Conservation (phyloP, 1,140 invertebrate species). For the Cyclina sinensis region DNA sequence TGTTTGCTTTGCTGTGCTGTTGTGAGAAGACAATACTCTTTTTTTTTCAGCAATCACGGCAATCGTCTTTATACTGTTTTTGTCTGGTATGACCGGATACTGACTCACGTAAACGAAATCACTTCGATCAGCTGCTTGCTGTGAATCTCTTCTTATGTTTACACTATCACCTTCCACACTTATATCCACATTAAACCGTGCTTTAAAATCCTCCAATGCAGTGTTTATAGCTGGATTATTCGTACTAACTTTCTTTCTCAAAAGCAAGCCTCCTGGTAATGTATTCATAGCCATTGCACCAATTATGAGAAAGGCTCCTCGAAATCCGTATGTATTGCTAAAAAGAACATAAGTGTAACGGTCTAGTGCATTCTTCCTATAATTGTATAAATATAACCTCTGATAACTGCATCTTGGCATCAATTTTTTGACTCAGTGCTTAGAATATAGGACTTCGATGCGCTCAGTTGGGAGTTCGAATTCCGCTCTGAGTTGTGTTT, state of each 20-base stretch:
- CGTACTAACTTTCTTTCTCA: neutral
- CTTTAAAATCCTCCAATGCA: neutral
- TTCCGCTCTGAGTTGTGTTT: no score
- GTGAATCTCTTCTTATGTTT: neutral
- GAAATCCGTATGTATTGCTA: constrained; percentile 17
- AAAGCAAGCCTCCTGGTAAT: neutral
- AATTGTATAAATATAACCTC: no score
- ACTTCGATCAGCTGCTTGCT: neutral
- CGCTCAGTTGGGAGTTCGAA: no score
- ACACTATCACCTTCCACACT: neutral
- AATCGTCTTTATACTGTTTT: neutral
- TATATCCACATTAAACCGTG: neutral
- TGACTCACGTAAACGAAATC: neutral
- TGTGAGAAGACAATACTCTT: no score
- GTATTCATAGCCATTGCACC: neutral
- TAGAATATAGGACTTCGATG: no score
- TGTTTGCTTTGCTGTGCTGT: neutral
- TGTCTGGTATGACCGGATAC: neutral
- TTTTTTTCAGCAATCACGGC: no score
- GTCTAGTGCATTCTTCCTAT: no score
- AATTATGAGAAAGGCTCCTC: constrained; percentile 5
- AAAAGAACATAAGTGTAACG: no score
- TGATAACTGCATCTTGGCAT: no score
- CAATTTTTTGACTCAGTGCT: no score
- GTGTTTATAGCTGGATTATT: no score